Evolutionary conservation across 2,797 vertebrate species (phyloP).

Genomic region (Philypnodon macrostomus): DNA sequence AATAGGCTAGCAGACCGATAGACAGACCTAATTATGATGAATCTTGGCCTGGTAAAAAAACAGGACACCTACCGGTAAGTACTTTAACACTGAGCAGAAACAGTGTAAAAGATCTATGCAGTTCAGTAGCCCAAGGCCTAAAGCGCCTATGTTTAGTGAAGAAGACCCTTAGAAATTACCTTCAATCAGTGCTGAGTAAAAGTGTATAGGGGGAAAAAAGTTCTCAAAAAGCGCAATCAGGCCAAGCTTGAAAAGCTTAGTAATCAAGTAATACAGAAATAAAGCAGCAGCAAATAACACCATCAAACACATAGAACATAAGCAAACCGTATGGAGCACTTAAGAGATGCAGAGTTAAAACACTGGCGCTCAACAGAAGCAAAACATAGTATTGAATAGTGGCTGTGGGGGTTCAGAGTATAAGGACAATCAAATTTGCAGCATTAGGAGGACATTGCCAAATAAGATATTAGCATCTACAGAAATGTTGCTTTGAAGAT

Average conservation of each 20-base stretch:
- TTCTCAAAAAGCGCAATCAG: not conserved
- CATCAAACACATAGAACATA: not conserved
- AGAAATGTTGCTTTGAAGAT: no score
- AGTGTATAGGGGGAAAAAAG: not conserved
- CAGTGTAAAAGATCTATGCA: slow-evolving; percentile 34
- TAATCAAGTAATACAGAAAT: slow-evolving; percentile 8
- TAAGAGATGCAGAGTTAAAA: no score
- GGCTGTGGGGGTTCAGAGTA: no score
- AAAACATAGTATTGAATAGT: no score
- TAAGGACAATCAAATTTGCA: no score
- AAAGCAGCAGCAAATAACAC: not conserved
- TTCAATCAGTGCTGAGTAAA: not conserved
- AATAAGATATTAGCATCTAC: no score
- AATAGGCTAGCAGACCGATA: slow-evolving; percentile 49
- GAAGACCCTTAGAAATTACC: slow-evolving; percentile 1
- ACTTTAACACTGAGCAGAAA: slow-evolving; percentile 45
- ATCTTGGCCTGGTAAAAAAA: slow-evolving; percentile 52
- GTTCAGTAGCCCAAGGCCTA: slow-evolving; percentile 7
- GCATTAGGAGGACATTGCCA: no score
- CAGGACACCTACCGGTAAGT: slow-evolving; percentile 58
- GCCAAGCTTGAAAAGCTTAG: not conserved
- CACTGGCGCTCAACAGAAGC: no score
- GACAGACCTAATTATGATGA: slow-evolving; percentile 71
- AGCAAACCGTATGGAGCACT: not conserved
- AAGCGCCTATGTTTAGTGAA: not conserved